These are phyloP conservation scores for Polyodon spathula DNA, from an alignment of 2,113 vertebrate genomes.

Conservation along the genomic window DNA sequence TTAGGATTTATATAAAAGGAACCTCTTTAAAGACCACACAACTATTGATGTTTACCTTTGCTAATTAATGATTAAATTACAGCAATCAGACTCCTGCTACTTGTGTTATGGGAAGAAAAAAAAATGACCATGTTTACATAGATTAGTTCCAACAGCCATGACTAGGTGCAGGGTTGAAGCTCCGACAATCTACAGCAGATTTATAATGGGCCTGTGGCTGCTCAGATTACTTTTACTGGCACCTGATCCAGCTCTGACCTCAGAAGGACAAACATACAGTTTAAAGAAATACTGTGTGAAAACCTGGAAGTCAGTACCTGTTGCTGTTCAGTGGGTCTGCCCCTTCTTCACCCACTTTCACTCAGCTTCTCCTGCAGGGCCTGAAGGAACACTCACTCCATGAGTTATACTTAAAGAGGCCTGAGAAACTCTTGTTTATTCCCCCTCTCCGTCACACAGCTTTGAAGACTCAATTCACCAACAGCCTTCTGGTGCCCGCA, in stretches of 20 bases:
- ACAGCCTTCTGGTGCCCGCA: constrained; percentile 39
- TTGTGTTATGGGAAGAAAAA: fast-evolving
- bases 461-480: constrained; percentile 60
- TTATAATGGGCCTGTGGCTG: too few species aligned
- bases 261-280: too few species aligned
- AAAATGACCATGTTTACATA: background rate
- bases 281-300: background rate
- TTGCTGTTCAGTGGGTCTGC: constrained; percentile 43
- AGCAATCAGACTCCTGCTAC: constrained; percentile 16
- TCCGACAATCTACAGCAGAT: too few species aligned
- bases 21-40: background rate
- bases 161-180: background rate
- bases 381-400: constrained; percentile 96
- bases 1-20: background rate
- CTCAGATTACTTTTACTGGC: too few species aligned
- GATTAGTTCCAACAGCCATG: background rate
- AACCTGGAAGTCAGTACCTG: constrained; percentile 52
- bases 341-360: constrained; percentile 63
- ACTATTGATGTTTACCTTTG: constrained; percentile 4
- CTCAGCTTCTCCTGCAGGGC: constrained; percentile 71
- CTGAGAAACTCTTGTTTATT: constrained; percentile 72
- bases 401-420: constrained; percentile 84
- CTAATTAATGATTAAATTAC: constrained; percentile 26
- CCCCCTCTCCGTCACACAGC: constrained; percentile 66
- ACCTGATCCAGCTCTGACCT: background rate